Conservation (phyloP, 2,797 vertebrate species). For the Silurus lanzhouensis region DNA sequence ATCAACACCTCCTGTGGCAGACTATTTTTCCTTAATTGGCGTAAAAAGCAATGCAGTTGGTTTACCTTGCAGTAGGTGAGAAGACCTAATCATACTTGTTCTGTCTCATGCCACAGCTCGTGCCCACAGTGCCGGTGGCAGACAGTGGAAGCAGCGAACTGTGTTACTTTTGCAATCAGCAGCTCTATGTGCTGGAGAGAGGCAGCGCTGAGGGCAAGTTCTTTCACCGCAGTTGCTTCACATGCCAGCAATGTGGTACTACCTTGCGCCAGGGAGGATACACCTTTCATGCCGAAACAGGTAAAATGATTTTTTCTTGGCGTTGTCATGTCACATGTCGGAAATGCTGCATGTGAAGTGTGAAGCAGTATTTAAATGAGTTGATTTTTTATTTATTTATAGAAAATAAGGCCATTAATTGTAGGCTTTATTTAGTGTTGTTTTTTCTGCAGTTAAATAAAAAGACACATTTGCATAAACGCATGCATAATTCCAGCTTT, state of each 20-base stretch:
- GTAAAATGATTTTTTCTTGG: conserved; percentile 66
- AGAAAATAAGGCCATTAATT: no score
- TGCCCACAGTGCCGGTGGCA: conserved; percentile 39
- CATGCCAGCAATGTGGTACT: conserved; percentile 78
- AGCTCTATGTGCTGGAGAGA: conserved; percentile 86
- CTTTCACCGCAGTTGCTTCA: conserved; percentile 93
- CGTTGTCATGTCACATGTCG: not conserved
- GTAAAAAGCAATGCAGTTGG: not conserved
- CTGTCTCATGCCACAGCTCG: conserved; percentile 45
- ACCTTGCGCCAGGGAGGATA: conserved; percentile 86
- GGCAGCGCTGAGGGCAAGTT: conserved; percentile 85
- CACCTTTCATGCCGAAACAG: conserved; percentile 73
- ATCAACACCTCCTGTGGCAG: no score
- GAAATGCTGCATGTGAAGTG: not conserved
- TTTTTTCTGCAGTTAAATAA: not conserved
- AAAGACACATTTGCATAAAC: conserved; percentile 58
- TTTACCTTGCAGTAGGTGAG: not conserved
- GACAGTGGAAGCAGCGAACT: conserved; percentile 71
- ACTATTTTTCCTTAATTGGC: no score
- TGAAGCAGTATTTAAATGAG: not conserved
- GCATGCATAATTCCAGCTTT: conserved; percentile 14
- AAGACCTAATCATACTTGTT: not conserved
- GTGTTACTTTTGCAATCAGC: conserved; percentile 84
- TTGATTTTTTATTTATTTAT: not conserved
- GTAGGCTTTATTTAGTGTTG: not conserved